Conservation (phyloP, 2,888 invertebrate genomes). For the Zhuqinia jingwanae region DNA sequence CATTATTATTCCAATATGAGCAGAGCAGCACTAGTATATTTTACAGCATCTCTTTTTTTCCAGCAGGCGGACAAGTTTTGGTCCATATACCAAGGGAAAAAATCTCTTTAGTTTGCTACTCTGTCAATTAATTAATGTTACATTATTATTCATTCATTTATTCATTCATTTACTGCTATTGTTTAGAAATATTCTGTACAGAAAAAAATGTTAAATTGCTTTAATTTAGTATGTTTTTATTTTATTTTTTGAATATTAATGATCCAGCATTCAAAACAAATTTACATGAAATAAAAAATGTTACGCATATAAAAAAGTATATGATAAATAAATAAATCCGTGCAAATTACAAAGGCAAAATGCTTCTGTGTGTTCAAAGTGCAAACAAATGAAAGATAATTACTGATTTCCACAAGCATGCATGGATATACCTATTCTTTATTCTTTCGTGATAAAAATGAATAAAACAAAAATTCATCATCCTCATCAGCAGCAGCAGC, state of each 20-base stretch:
- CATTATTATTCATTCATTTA: too few relatives aligned
- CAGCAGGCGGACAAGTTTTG: too few relatives aligned
- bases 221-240: too few relatives aligned
- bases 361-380: background rate
- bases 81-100: too few relatives aligned
- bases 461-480: background rate
- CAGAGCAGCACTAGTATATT: background rate
- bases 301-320: background rate
- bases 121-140: too few relatives aligned
- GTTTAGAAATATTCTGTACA: background rate
- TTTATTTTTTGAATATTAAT: too few relatives aligned
- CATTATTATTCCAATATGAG: background rate
- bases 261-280: too few relatives aligned
- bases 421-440: too few relatives aligned
- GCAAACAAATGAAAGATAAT: background rate
- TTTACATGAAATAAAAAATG: background rate
- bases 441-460: too few relatives aligned
- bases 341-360: slow-evolving; percentile 38
- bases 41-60: too few relatives aligned
- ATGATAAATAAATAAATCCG: slow-evolving; percentile 1
- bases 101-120: too few relatives aligned
- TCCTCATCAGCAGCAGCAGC: too few relatives aligned
- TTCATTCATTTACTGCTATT: background rate
- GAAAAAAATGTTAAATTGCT: background rate
- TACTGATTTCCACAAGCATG: background rate